These are phyloP conservation scores for Acrobasis suavella DNA, from an alignment of 2,888 invertebrate species.

Conservation along the genomic window DNA sequence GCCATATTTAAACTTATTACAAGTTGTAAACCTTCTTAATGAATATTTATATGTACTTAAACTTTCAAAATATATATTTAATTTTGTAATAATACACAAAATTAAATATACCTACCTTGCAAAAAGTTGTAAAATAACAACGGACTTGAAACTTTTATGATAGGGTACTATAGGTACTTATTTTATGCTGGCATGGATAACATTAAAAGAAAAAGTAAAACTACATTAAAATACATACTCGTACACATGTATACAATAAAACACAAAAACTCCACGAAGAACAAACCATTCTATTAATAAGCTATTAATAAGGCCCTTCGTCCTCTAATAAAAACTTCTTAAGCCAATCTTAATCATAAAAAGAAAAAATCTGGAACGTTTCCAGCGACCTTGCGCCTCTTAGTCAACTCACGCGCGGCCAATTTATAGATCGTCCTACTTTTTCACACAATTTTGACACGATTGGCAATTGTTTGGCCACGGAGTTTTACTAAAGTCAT, in stretches of 20 bases:
- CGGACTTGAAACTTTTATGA: too few relatives aligned
- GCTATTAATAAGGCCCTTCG: constrained; percentile 44
- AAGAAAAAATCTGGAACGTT: constrained; percentile 66
- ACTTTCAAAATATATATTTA: too few relatives aligned
- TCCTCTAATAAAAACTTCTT: constrained; percentile 38
- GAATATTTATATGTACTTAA: too few relatives aligned
- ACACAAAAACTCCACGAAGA: neutral
- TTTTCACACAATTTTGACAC: constrained; percentile 47
- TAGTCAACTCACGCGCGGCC: constrained; percentile 60
- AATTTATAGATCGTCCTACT: constrained; percentile 72
- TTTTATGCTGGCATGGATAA: too few relatives aligned
- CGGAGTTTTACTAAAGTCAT: constrained; percentile 24
- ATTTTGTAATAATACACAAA: too few relatives aligned
- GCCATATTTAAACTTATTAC: neutral
- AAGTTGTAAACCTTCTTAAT: neutral
- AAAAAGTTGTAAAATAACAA: too few relatives aligned
- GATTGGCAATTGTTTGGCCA: constrained; percentile 39
- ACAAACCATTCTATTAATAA: constrained; percentile 23
- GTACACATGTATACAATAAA: too few relatives aligned
- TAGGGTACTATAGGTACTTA: too few relatives aligned
- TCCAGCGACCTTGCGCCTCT: constrained; percentile 78
- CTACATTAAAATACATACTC: too few relatives aligned
- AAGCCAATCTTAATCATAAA: constrained; percentile 50
- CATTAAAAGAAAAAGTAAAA: too few relatives aligned
- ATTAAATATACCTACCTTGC: too few relatives aligned